A percentile compares a stretch with the other conserved stretches of the same genome.
Conservation (phyloP, 2,113 vertebrate species). For the Chunga burmeisteri region DNA sequence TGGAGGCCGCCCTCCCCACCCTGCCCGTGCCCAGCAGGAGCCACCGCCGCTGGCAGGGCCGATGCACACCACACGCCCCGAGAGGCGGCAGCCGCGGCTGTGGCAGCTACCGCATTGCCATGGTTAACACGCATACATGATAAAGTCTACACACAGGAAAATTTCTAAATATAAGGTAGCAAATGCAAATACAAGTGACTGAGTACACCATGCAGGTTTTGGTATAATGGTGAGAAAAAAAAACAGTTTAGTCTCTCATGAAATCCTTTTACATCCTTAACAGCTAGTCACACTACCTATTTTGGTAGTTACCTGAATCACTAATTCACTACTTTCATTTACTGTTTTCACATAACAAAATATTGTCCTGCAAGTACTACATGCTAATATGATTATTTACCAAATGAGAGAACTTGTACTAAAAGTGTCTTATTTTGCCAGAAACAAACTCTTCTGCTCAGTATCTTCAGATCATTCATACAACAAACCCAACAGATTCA, state of each 20-base stretch:
- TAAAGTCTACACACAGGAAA: background rate
- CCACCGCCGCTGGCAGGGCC: accelerated
- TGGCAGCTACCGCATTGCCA: accelerated
- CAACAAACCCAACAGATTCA: background rate
- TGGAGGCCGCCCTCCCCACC: accelerated
- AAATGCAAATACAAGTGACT: background rate
- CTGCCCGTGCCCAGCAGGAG: accelerated
- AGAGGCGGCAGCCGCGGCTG: accelerated
- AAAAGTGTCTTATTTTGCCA: background rate
- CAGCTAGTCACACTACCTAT: background rate
- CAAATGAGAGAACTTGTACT: background rate
- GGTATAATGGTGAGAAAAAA: background rate
- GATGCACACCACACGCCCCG: accelerated
- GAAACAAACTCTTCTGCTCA: background rate
- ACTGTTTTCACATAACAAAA: background rate
- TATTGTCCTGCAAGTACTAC: background rate
- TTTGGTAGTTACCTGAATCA: background rate
- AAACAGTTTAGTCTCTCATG: background rate
- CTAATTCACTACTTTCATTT: background rate
- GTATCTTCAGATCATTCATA: background rate
- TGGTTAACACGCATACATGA: accelerated
- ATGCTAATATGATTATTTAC: background rate
- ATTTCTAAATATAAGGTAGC: background rate
- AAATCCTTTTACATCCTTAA: background rate
- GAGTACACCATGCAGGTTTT: background rate